Evolutionary conservation across 2,113 vertebrate species (phyloP).

Genomic region (Chloebia gouldiae): DNA sequence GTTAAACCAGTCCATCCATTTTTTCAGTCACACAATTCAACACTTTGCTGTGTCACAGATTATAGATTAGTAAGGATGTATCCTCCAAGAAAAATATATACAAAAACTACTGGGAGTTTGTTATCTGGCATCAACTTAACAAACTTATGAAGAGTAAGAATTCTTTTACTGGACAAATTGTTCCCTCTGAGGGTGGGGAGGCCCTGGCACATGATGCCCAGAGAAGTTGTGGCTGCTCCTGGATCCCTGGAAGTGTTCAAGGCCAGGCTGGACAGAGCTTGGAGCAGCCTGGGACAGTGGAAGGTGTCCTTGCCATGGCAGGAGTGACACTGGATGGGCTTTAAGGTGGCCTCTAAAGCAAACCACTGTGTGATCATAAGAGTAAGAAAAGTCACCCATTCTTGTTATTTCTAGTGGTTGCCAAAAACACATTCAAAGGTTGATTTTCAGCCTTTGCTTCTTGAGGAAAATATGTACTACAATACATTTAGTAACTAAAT

Average conservation of each 20-base stretch:
- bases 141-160: background rate
- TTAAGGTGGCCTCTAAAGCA: background rate
- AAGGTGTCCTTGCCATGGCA: background rate
- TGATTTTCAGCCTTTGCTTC: background rate
- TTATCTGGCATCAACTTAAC: background rate
- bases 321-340: rapidly evolving
- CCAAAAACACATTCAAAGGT: background rate
- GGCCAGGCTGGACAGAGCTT: background rate
- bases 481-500: rapidly evolving
- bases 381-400: background rate
- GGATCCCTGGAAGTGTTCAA: background rate
- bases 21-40: background rate
- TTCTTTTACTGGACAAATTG: background rate
- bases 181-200: rapidly evolving
- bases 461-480: background rate
- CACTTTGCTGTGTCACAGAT: background rate
- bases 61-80: background rate
- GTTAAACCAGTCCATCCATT: background rate
- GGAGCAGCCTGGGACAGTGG: background rate
- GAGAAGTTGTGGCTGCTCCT: background rate
- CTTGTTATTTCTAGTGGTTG: background rate
- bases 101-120: background rate
- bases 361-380: background rate
- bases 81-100: background rate
- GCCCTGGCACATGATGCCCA: background rate